Percentiles rank a stretch among this genome's conserved stretches.
These are phyloP conservation scores for Platypus cylindrus DNA, from an alignment of 2,888 invertebrate genomes.

Conservation along the genomic window DNA sequence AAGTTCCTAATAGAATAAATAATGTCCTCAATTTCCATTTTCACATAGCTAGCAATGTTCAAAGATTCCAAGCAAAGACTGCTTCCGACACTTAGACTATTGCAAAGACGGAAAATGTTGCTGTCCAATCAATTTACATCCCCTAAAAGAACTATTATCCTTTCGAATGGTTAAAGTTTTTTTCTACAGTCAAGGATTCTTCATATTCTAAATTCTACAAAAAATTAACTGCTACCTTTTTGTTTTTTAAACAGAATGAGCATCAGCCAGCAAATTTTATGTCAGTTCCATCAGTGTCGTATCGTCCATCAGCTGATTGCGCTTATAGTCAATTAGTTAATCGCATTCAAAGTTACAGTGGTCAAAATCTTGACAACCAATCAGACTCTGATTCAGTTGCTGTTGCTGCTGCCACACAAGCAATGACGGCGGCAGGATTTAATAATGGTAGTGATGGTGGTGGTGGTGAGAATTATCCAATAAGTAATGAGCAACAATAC, in stretches of 20 bases:
- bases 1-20: too few relatives aligned
- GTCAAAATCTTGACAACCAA: neutral
- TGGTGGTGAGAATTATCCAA: conserved; percentile 12
- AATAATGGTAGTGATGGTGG: neutral
- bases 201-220: too few relatives aligned
- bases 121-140: too few relatives aligned
- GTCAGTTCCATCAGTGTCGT: conserved; percentile 44
- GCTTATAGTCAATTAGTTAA: conserved; percentile 79
- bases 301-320: conserved; percentile 75
- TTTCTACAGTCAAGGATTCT: too few relatives aligned
- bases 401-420: conserved; percentile 1
- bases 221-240: conserved; percentile 7
- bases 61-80: too few relatives aligned
- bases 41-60: too few relatives aligned
- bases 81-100: too few relatives aligned
- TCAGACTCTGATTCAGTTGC: neutral
- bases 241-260: conserved; percentile 9
- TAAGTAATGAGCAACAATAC: conserved; percentile 31
- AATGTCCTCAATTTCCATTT: too few relatives aligned
- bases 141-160: too few relatives aligned
- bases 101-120: too few relatives aligned
- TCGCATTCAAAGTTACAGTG: conserved; percentile 48
- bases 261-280: conserved; percentile 10
- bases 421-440: neutral
- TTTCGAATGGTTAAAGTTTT: too few relatives aligned